Conservation (phyloP, 2,113 vertebrate genomes). For the Arenaria interpres region DNA sequence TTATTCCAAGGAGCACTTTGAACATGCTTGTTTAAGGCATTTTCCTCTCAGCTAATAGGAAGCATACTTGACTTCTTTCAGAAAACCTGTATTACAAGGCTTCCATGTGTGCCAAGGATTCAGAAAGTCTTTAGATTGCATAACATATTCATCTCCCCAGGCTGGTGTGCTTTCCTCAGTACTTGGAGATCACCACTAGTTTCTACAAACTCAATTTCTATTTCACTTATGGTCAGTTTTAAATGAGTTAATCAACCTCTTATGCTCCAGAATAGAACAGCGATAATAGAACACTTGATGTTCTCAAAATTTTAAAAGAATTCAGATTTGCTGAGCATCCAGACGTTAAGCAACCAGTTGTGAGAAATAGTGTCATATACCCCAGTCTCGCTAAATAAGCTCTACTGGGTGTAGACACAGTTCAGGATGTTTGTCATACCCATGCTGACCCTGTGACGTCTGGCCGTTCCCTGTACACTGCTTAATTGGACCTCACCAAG, state of each 20-base stretch:
- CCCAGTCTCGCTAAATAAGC: background rate
- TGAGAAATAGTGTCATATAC: background rate
- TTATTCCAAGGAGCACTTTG: slow-evolving; percentile 17
- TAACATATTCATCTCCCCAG: background rate
- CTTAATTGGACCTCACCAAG: background rate
- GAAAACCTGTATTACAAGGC: slow-evolving; percentile 10
- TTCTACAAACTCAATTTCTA: background rate
- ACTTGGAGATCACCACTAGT: background rate
- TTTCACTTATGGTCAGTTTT: background rate
- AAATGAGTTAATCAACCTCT: background rate
- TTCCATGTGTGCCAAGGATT: background rate
- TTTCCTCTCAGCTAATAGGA: background rate
- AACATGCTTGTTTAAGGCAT: background rate
- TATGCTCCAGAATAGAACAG: background rate
- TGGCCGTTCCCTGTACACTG: background rate
- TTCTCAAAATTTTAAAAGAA: background rate
- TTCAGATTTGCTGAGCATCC: background rate
- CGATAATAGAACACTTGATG: background rate
- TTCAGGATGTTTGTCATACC: background rate
- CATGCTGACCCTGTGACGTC: background rate
- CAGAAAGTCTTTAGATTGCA: background rate
- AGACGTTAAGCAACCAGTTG: background rate
- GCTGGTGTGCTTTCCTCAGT: background rate
- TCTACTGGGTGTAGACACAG: background rate
- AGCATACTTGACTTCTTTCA: background rate